A percentile compares a stretch with the other conserved stretches of the same genome.
phyloP scores from a whole-genome alignment of 2,113 vertebrate genomes.

The Probosciger aterrimus region DNA sequence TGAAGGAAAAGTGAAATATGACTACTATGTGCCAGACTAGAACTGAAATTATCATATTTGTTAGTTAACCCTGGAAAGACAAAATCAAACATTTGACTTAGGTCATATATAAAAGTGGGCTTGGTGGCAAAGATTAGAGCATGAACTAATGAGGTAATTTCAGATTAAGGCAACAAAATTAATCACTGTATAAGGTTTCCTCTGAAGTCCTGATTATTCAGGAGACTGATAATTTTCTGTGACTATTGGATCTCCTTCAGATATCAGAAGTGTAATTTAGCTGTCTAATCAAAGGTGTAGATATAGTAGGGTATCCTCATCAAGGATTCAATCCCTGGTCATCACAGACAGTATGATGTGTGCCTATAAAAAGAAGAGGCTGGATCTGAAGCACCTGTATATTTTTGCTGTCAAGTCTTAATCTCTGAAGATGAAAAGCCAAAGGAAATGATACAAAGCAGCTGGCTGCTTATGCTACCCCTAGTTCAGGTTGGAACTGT shows the following conservation, averaged over 20 bases:
- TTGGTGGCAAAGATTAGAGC: neutral
- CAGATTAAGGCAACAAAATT: neutral
- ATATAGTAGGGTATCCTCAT: neutral
- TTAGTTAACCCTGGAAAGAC: neutral
- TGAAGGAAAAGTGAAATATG: neutral
- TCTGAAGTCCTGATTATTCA: neutral
- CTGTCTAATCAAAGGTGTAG: neutral
- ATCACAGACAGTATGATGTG: neutral
- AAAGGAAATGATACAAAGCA: neutral
- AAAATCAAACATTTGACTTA: neutral
- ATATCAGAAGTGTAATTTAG: neutral
- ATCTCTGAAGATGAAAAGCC: neutral
- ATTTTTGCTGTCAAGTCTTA: neutral
- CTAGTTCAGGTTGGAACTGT: neutral
- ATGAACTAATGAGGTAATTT: neutral
- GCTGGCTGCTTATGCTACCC: neutral
- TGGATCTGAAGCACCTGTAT: neutral
- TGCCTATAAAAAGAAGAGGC: neutral
- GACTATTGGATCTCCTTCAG: neutral
- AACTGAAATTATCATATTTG: neutral
- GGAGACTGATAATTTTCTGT: neutral
- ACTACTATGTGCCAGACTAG: neutral
- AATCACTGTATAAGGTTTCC: neutral
- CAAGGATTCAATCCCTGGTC: neutral
- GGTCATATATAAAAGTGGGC: neutral